These are phyloP conservation scores for Mastigias papua DNA, from an alignment of 30 jellyfish, hydroid and myxozoan species.

Conservation along the genomic window DNA sequence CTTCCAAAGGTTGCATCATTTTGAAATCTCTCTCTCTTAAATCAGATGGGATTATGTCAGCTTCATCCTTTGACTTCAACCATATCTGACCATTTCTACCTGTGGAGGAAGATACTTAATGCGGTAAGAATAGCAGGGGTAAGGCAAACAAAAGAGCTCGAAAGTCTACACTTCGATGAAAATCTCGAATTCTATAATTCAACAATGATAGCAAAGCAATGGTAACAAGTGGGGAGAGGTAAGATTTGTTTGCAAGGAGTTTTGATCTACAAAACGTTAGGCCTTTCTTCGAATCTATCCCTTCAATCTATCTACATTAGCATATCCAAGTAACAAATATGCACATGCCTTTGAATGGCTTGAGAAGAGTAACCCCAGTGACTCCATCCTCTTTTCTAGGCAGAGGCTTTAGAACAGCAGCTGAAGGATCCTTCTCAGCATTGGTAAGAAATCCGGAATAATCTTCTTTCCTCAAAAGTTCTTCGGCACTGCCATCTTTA, in stretches of 20 bases:
- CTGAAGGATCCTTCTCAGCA: slow-evolving; percentile 52
- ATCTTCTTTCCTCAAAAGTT: slow-evolving; percentile 53
- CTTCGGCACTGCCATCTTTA: slow-evolving; percentile 94
- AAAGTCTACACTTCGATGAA: too few relatives aligned
- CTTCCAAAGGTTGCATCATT: slow-evolving; percentile 45
- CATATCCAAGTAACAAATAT: not conserved
- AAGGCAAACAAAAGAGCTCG: too few relatives aligned
- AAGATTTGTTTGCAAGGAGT: too few relatives aligned
- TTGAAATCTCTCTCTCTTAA: slow-evolving; percentile 83
- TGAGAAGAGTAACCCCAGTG: slow-evolving; percentile 66
- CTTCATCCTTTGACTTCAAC: slow-evolving; percentile 74
- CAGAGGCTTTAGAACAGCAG: slow-evolving; percentile 69
- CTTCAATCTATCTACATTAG: too few relatives aligned
- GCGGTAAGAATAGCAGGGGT: too few relatives aligned
- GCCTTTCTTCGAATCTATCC: too few relatives aligned
- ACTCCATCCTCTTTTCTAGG: slow-evolving; percentile 33
- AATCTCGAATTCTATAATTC: too few relatives aligned
- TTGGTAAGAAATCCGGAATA: slow-evolving; percentile 30
- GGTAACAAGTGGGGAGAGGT: too few relatives aligned
- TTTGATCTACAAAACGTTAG: too few relatives aligned
- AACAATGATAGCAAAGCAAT: too few relatives aligned
- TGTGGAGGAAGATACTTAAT: not conserved
- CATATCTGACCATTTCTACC: slow-evolving; percentile 59
- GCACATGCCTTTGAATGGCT: slow-evolving; percentile 74
- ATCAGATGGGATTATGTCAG: slow-evolving; percentile 75